Base-by-base conservation (phyloP, 2,888 invertebrate genomes). In the Caenorhabditis panamensis region DNA sequence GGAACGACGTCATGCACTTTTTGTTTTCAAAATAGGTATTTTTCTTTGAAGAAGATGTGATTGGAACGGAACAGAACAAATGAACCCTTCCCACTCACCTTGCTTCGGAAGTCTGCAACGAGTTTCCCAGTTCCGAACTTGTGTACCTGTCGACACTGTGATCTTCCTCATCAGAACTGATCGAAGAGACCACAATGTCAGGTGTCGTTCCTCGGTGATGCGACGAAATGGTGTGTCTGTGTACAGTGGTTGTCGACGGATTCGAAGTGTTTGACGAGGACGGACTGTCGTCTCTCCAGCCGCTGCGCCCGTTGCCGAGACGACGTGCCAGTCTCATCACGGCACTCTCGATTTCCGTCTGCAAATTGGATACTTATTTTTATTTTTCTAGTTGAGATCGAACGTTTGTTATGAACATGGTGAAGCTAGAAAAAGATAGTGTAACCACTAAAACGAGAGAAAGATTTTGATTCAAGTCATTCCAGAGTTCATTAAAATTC, bases 271-370 rank as follows among this genome's bases (percentile, higher is more conserved):
- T 66, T 2, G 79, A 62, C 6, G 75, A 69, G 16, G 64, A 66
- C n/a, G 59, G 67, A 54, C 59, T 73, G 20, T 82, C 82, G 59
- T 82, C 77, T 36, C 83, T 59, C 61, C 76, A 77, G 28, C 75
- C 77, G 53, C 79, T 76, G n/a, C 84, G 67, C 37, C 82, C 79
- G 66, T 79, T 84, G 47, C 88, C 89, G 20, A 90, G 78, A 58
- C 88, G 79, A 22, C 87, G 79, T 11, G 89, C 89, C 36, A 90
- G 76, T 49, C 88, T 82, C 72, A 88, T 87, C 26, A 90, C 90
- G 8, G 90, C 90, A 41, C 75, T 84, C 73, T 90, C 90, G 37
- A 90, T 87, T 76, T 90, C 90, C 36, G 83, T 82, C 71, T 88
- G 81, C 36, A 82, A 72, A 59, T 68, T 6, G 11, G 28, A 37